These are phyloP conservation scores for Cyprinus carpio DNA, from an alignment of 2,113 vertebrate species.

Conservation along the genomic window DNA sequence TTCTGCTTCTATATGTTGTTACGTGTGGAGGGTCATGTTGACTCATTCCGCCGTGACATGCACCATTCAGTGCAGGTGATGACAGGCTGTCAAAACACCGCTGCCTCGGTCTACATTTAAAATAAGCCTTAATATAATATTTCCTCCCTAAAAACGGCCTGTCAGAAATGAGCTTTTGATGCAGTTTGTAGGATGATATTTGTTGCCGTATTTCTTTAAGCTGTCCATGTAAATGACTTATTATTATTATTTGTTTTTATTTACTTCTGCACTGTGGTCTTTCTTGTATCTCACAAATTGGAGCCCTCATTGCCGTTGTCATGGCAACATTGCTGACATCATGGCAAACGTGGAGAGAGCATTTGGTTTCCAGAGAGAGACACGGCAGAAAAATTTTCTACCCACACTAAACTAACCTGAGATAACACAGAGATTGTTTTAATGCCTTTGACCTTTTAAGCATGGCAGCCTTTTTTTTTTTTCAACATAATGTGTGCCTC, in stretches of 20 bases:
- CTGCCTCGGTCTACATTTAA: neutral
- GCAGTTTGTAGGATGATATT: neutral
- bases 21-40: neutral
- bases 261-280: slow-evolving; percentile 60
- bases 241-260: no score
- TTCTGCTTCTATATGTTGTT: neutral
- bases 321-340: slow-evolving; percentile 73
- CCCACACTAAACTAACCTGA: slow-evolving; percentile 32
- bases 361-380: slow-evolving; percentile 66
- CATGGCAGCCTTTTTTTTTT: neutral
- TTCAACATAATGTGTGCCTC: neutral
- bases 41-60: neutral
- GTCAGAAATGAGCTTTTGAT: neutral
- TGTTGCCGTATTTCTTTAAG: slow-evolving; percentile 41
- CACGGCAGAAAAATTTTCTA: slow-evolving; percentile 2
- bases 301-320: slow-evolving; percentile 67
- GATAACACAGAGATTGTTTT: neutral
- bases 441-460: slow-evolving; percentile 15
- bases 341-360: slow-evolving; percentile 69
- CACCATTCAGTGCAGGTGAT: neutral
- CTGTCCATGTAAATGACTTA: slow-evolving; percentile 33
- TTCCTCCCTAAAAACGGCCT: neutral
- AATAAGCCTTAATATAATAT: neutral
- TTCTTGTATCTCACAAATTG: slow-evolving; percentile 53
- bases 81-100: slow-evolving; percentile 1